Base-by-base conservation (phyloP, 2,113 vertebrate species). In the Morone chrysops region DNA sequence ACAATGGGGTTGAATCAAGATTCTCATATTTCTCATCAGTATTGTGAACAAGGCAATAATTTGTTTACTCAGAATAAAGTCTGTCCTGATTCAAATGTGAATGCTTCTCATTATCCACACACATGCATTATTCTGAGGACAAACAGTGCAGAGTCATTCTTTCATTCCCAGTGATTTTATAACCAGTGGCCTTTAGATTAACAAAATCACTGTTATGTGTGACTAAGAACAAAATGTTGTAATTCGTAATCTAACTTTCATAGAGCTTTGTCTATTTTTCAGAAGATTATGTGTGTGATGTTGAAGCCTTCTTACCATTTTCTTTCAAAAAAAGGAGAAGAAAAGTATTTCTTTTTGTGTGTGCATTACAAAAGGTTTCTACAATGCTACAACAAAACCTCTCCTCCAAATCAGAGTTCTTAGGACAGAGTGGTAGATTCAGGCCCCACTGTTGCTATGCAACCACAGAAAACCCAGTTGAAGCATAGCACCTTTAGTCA, bases 371-470 rank as follows among this genome's bases (percentile, higher is more conserved):
- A 79, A 62, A 16, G 47, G 50, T 70, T 86, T 84, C 40, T 48
- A 57, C 67, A 78, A 65, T 59, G 45, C 25, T 31, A 25, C 65
- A 54, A 60, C 53, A 71, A 87, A 89, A 77, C 41, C 59, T 78
- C 50, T 75, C 38, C 53, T 80, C 53, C 17, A 76, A 78, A 85
- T 56, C 71, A 38, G 40, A 73, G 25, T 80, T 84, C n/a, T 81
- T 45, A 60, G 65, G 78, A 56, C 9, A 79, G 82, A 80, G 54
- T 84, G 48, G 50, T 80, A 14, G 65, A 75, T 65, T 82, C 74
- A 76, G 75, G 59, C 43, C 56, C 53, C 51, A 75, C 84, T 86
- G 88, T 91, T 92, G 90, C 90, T 81, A 92, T 84, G 90, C 86
- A 90, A 92, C 89, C 17, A 63, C 18, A 75, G 50, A 85, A 88